Evolutionary conservation across 2,797 vertebrate species (phyloP), one percentile per base, ranked within the genome.

Genomic region (Acanthopagrus latus): DNA sequence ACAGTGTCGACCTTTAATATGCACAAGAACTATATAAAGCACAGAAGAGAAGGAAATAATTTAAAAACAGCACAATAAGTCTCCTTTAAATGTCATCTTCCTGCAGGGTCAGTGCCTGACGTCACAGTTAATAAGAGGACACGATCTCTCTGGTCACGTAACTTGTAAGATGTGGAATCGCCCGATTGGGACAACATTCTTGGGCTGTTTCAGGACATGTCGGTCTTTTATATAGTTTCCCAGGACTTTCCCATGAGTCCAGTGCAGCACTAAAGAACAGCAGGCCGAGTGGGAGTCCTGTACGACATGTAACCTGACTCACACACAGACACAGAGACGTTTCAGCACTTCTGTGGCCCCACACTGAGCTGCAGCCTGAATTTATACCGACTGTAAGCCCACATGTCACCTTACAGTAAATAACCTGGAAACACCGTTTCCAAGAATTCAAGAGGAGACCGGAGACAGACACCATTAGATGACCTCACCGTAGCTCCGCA

Each of bases 391-490:
- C 54, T 63, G 54, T 68, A 47, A 62, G 76, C 14, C 73, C 43
- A 64, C 50, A 72, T 72, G 80, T 82, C 83, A 82, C 67, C 57
- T 70, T 48, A 73, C 48, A 76, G 87, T 90, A 92, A 93, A 93
- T 88, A 89, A 86, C 48, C 56, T 17, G 33, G 64, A 75, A 76
- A 80, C 23, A 55, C 7, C 3, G 41, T 64, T 66, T 80, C 64
- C 74, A 55, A 66, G 76, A 86, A 82, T 75, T 73, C 69, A 48
- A 1, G 14, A 44, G 52, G 13, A 83, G 78, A 85, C 72, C 73
- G 69, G 81, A 84, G 72, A 76, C 76, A 73, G 82, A 78, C 57
- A 62, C 50, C 41, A 46, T 64, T 7, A 58, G 56, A 74, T 82
- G 66, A 83, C 76, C 71, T 83, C 78, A 81, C 68, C 54, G 9